phyloP scores from a whole-genome alignment of 2,888 invertebrate genomes.

The Chrysolina americana region DNA sequence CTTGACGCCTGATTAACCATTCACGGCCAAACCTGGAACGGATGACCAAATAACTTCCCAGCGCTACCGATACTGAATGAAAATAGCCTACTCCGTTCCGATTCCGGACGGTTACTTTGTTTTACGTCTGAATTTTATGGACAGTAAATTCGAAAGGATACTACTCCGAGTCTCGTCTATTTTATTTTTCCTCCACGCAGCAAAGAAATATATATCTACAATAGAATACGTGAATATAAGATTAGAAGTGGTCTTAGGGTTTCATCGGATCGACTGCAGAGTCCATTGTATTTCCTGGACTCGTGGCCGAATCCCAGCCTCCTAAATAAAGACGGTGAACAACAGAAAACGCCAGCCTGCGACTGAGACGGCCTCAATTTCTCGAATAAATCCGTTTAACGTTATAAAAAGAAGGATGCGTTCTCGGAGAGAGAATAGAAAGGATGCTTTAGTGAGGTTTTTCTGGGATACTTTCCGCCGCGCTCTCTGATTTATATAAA shows the following conservation, averaged over 20 bases:
- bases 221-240: slow-evolving; percentile 46
- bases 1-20: neutral
- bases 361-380: slow-evolving; percentile 37
- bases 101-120: slow-evolving; percentile 18
- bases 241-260: slow-evolving; percentile 42
- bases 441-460: slow-evolving; percentile 21
- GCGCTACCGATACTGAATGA: neutral
- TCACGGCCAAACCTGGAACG: neutral
- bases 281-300: slow-evolving; percentile 15
- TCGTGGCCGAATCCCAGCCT: neutral
- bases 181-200: slow-evolving; percentile 33
- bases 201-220: slow-evolving; percentile 37
- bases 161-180: slow-evolving; percentile 37
- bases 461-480: slow-evolving; percentile 22
- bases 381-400: slow-evolving; percentile 47
- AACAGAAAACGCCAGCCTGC: slow-evolving; percentile 1
- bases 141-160: slow-evolving; percentile 32
- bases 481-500: slow-evolving; percentile 23
- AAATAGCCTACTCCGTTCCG: slow-evolving; percentile 13
- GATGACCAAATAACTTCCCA: neutral
- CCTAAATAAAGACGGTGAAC: slow-evolving; percentile 21
- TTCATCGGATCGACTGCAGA: slow-evolving; percentile 34
- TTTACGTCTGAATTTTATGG: slow-evolving; percentile 30
- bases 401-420: slow-evolving; percentile 45
- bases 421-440: slow-evolving; percentile 13